phyloP scores from a whole-genome alignment of 2,888 invertebrate species.

The Xestia sexstrigata region DNA sequence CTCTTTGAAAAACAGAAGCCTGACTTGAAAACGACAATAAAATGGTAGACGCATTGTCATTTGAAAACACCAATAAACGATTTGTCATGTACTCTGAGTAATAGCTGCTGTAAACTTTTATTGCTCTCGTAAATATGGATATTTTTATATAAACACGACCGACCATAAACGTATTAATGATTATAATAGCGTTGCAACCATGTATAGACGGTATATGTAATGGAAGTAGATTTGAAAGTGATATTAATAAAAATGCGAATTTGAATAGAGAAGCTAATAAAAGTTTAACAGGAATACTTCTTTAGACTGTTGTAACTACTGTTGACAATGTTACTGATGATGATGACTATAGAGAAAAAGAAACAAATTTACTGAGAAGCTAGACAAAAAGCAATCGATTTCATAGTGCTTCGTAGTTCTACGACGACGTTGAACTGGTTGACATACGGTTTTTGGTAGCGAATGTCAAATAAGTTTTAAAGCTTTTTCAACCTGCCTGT shows the following conservation, averaged over 20 bases:
- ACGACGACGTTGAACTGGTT: background rate
- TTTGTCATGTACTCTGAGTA: conserved; percentile 39
- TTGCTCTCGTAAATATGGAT: background rate
- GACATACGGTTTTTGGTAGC: background rate
- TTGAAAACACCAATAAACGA: conserved; percentile 34
- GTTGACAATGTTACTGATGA: conserved; percentile 1
- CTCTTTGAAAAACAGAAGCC: conserved; percentile 21
- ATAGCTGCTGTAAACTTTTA: conserved; percentile 30
- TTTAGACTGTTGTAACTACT: background rate
- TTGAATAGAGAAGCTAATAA: background rate
- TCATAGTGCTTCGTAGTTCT: background rate
- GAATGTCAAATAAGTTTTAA: background rate
- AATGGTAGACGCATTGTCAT: conserved; percentile 18
- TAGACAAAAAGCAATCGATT: background rate
- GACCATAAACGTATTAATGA: conserved; percentile 25
- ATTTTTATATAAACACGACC: conserved; percentile 30
- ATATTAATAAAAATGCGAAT: background rate
- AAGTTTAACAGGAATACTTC: background rate
- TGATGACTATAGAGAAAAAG: background rate
- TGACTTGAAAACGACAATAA: conserved; percentile 25
- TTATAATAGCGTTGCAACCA: background rate
- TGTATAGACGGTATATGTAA: background rate
- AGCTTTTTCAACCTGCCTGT: background rate
- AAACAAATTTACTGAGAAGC: background rate
- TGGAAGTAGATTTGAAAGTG: conserved; percentile 16